A percentile compares a stretch with the other conserved stretches of the same genome.
Conservation (phyloP, 1,140 invertebrate species). For the Rhopalosiphum maidis region DNA sequence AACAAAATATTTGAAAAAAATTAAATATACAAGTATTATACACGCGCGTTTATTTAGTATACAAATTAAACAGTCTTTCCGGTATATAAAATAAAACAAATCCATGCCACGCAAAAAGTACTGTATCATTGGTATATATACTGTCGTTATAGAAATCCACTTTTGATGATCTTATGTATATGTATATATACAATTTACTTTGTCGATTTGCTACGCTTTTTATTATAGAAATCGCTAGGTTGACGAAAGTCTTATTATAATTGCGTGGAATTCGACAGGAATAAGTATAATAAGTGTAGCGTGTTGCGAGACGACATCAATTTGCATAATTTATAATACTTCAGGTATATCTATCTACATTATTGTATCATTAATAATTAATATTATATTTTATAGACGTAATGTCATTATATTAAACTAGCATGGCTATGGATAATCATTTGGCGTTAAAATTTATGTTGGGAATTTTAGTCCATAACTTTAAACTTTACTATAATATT, state of each 20-base stretch:
- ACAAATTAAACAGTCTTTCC: background rate
- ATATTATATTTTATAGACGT: background rate
- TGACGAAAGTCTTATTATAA: constrained; percentile 2
- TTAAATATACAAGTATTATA: background rate
- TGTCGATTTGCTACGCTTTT: constrained; percentile 31
- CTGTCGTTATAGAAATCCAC: constrained; percentile 17
- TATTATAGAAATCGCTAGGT: constrained; percentile 8
- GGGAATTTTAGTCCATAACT: background rate
- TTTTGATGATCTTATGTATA: background rate
- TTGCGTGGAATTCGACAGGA: background rate
- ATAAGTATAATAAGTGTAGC: constrained; percentile 31
- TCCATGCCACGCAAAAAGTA: background rate
- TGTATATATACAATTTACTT: too few species aligned
- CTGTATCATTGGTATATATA: background rate
- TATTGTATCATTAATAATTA: background rate
- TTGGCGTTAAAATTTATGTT: background rate
- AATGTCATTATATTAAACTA: background rate
- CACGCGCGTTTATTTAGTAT: background rate
- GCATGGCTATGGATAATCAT: background rate
- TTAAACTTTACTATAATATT: background rate
- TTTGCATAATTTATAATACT: background rate
- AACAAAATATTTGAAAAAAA: background rate
- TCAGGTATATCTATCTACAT: background rate
- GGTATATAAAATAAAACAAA: background rate
- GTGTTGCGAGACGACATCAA: constrained; percentile 26